Percentiles rank a stretch among this genome's conserved stretches.
Conservation (phyloP, 2,797 vertebrate genomes). For the Galaxias olidus region DNA sequence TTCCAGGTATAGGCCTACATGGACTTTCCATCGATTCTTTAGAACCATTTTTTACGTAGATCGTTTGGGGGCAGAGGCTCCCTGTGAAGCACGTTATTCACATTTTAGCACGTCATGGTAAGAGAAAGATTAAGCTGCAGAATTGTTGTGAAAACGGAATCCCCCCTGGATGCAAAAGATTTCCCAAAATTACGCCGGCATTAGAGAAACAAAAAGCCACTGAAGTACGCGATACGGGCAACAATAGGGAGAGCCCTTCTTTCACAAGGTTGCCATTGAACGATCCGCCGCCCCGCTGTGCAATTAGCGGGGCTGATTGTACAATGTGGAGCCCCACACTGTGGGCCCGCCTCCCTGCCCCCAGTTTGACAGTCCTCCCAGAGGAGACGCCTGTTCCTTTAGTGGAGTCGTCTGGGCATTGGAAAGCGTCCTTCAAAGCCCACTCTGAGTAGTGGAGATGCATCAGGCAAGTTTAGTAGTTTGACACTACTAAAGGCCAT, state of each 20-base stretch:
- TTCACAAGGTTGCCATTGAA: constrained; percentile 5
- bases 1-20: too few relatives aligned
- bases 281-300: constrained; percentile 45
- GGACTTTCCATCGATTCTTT: too few relatives aligned
- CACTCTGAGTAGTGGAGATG: constrained; percentile 13
- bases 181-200: constrained; percentile 20
- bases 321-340: constrained; percentile 10
- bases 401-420: constrained; percentile 19
- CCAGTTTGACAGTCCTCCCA: too few relatives aligned
- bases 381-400: constrained; percentile 7
- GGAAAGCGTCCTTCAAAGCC: constrained; percentile 19
- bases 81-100: too few relatives aligned
- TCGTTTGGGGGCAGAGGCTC: too few relatives aligned
- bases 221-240: constrained; percentile 5
- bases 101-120: too few relatives aligned
- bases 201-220: constrained; percentile 17
- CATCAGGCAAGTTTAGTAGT: too few relatives aligned
- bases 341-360: background rate
- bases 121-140: too few relatives aligned
- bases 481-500: too few relatives aligned
- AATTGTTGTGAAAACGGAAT: too few relatives aligned
- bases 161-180: too few relatives aligned
- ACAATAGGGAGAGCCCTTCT: constrained; percentile 13
- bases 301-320: constrained; percentile 37
- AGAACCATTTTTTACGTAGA: too few relatives aligned